These are phyloP conservation scores for Helobdella robusta DNA, from an alignment of 2,888 invertebrate species.

Conservation along the genomic window DNA sequence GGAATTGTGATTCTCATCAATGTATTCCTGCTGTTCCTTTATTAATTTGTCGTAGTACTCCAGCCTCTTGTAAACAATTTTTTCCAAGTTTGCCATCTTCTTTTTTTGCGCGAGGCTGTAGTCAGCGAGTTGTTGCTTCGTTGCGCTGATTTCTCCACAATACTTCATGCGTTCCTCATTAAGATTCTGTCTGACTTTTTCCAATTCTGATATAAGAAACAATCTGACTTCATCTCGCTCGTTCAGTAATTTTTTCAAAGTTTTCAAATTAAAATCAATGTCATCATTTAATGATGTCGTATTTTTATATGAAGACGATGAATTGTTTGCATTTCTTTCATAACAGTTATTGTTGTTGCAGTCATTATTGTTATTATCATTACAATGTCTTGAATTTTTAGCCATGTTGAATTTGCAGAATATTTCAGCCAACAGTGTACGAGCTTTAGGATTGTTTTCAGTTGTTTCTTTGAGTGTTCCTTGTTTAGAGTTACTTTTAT, in stretches of 20 bases:
- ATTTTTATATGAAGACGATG: no score
- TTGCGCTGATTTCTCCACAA: constrained; percentile 1
- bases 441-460: no score
- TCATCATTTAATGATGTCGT: no score
- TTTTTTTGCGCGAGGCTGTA: neutral
- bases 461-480: no score
- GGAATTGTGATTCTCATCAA: neutral
- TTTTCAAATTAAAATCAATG: no score
- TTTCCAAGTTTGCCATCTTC: neutral
- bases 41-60: neutral
- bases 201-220: constrained; percentile 13
- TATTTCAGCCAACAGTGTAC: no score
- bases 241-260: constrained; percentile 8
- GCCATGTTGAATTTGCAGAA: no score
- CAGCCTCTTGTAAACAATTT: neutral
- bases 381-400: no score
- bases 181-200: constrained; percentile 12
- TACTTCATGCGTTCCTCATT: constrained; percentile 4
- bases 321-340: neutral
- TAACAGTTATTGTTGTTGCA: neutral
- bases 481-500: no score
- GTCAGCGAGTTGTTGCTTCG: constrained; percentile 1
- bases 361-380: no score
- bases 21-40: neutral
- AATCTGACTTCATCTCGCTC: constrained; percentile 15